A percentile compares a stretch with the other conserved stretches of the same genome.
These are phyloP conservation scores for Alcedo quadribrachys DNA, from an alignment of 2,797 vertebrate species.

Conservation along the genomic window DNA sequence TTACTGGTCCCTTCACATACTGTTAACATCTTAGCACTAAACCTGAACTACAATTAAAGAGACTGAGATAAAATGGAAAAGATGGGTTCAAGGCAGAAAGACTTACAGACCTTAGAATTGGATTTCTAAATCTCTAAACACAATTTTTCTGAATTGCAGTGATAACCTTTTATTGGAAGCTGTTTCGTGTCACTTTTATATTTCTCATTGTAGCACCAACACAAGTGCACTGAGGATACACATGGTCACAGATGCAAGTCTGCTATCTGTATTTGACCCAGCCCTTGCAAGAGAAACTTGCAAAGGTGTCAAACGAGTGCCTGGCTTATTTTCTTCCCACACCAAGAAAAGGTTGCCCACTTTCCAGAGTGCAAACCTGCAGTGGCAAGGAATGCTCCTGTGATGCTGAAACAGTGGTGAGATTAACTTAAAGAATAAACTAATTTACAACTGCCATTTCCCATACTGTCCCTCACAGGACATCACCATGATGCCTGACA, in stretches of 20 bases:
- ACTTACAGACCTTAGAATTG: not conserved
- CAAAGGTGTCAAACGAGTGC: not conserved
- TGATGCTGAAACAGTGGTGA: not conserved
- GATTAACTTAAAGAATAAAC: not conserved
- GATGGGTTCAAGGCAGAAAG: not conserved
- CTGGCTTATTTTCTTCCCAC: not conserved
- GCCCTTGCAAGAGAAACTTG: not conserved
- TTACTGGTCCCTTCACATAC: not conserved
- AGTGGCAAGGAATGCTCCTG: not conserved
- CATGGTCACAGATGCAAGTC: not conserved
- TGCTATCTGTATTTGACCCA: not conserved
- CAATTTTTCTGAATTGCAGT: not conserved
- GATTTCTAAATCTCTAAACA: conserved; percentile 32
- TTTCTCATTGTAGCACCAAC: not conserved
- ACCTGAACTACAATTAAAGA: not conserved
- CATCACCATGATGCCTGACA: no score
- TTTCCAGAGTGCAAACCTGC: not conserved
- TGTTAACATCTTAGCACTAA: not conserved
- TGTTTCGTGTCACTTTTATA: not conserved
- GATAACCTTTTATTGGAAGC: conserved; percentile 27
- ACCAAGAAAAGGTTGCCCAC: not conserved
- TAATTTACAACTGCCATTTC: not conserved
- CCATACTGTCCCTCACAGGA: not conserved
- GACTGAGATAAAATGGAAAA: not conserved
- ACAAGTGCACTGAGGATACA: not conserved